Percentiles rank a stretch among this genome's conserved stretches.
These are phyloP conservation scores for Andrena hattorfiana DNA, from an alignment of 2,888 invertebrate genomes.

Conservation along the genomic window DNA sequence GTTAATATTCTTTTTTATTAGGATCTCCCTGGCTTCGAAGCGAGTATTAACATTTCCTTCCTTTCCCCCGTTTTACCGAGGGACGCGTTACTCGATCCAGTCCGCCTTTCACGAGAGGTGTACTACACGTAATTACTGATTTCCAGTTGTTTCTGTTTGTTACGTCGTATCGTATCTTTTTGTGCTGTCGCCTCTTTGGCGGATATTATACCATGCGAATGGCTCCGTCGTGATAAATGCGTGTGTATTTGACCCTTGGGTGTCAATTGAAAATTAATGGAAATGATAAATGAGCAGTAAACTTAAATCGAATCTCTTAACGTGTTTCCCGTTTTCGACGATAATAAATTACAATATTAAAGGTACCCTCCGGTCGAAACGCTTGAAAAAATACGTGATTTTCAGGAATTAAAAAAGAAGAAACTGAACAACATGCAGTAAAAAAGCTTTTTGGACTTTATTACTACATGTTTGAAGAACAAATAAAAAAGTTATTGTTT, in stretches of 20 bases:
- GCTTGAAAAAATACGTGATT: too few species aligned
- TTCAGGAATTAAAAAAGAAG: neutral
- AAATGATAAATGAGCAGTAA: conserved; percentile 5
- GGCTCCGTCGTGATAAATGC: neutral
- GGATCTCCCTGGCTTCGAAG: neutral
- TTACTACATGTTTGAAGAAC: neutral
- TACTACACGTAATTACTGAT: neutral
- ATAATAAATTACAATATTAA: conserved; percentile 20
- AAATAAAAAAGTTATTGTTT: too few species aligned
- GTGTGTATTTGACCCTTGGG: neutral
- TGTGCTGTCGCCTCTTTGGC: neutral
- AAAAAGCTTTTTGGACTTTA: too few species aligned
- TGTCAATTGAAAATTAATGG: conserved; percentile 23
- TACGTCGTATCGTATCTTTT: neutral
- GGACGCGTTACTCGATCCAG: neutral
- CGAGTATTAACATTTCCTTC: neutral
- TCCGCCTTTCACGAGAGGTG: neutral
- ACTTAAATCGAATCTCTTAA: conserved; percentile 26
- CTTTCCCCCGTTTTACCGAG: too few species aligned
- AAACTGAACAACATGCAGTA: too few species aligned
- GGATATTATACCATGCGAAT: neutral
- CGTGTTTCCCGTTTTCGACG: conserved; percentile 15
- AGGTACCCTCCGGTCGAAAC: too few species aligned
- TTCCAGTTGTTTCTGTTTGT: neutral
- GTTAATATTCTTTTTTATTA: neutral